Evolutionary conservation across 2,888 invertebrate species (phyloP).

Genomic region (Sinohyriopsis cumingii): DNA sequence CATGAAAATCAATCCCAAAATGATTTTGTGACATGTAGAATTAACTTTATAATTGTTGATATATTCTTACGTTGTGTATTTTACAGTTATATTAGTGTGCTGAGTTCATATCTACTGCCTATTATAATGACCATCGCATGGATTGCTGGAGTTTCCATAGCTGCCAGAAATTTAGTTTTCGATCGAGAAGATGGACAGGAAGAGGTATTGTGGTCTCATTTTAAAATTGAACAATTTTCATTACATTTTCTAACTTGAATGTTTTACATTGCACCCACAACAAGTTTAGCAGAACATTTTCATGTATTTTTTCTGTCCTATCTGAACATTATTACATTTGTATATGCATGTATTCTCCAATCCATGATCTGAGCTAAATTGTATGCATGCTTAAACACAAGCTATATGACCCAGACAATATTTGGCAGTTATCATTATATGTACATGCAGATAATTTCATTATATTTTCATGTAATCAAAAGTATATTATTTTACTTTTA

Average conservation of each 20-base stretch:
- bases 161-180: slow-evolving; percentile 68
- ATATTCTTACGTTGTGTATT: slow-evolving; percentile 2
- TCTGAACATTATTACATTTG: too few relatives aligned
- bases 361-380: too few relatives aligned
- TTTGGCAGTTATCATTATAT: too few relatives aligned
- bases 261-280: not conserved
- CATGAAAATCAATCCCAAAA: not conserved
- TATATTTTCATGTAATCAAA: too few relatives aligned
- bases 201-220: slow-evolving; percentile 54
- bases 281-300: not conserved
- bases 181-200: slow-evolving; percentile 71
- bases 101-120: slow-evolving; percentile 67
- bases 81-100: slow-evolving; percentile 63
- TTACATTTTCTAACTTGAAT: not conserved
- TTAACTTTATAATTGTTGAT: not conserved
- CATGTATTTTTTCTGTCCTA: too few relatives aligned
- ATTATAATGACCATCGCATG: slow-evolving; percentile 71
- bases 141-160: slow-evolving; percentile 70
- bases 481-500: too few relatives aligned
- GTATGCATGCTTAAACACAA: too few relatives aligned
- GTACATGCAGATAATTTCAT: too few relatives aligned
- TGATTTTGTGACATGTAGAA: not conserved
- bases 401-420: too few relatives aligned
- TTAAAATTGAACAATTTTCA: not conserved
- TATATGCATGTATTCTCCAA: too few relatives aligned